Evolutionary conservation across 2,797 vertebrate genomes (phyloP).

Genomic region (Karalla daura): DNA sequence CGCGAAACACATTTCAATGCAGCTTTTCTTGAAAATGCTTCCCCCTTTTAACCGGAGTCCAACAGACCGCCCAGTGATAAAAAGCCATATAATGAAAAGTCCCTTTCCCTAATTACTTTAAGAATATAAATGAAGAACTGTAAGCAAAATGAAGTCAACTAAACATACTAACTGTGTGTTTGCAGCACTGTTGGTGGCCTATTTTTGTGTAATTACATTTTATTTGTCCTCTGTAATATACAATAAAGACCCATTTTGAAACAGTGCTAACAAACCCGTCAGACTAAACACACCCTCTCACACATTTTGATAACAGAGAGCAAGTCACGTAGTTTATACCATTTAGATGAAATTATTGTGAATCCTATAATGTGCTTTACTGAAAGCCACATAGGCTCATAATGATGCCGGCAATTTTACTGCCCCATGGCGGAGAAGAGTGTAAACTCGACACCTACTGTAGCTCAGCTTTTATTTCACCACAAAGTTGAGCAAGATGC

Average conservation of each 20-base stretch:
- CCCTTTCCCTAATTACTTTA: slow-evolving; percentile 23
- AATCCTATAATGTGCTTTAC: slow-evolving; percentile 7
- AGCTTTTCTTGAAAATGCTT: not conserved
- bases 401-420: slow-evolving; percentile 42
- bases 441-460: slow-evolving; percentile 39
- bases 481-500: slow-evolving; percentile 22
- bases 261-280: slow-evolving; percentile 22
- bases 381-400: slow-evolving; percentile 25
- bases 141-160: slow-evolving; percentile 16
- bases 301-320: slow-evolving; percentile 23
- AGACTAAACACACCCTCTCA: slow-evolving; percentile 50
- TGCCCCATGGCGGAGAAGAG: slow-evolving; percentile 43
- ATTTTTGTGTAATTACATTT: slow-evolving; percentile 50
- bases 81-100: slow-evolving; percentile 29
- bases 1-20: slow-evolving; percentile 14
- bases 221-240: slow-evolving; percentile 61
- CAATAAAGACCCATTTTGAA: slow-evolving; percentile 46
- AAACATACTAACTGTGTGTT: slow-evolving; percentile 10
- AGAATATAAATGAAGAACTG: slow-evolving; percentile 20
- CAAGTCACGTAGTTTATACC: slow-evolving; percentile 21
- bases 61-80: slow-evolving; percentile 20
- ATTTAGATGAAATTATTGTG: slow-evolving; percentile 24
- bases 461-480: slow-evolving; percentile 43
- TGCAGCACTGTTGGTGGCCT: slow-evolving; percentile 55
- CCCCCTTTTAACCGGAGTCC: slow-evolving; percentile 10